These are phyloP conservation scores for Malurus cyaneus DNA, from an alignment of 2,113 vertebrate genomes.

Conservation along the genomic window DNA sequence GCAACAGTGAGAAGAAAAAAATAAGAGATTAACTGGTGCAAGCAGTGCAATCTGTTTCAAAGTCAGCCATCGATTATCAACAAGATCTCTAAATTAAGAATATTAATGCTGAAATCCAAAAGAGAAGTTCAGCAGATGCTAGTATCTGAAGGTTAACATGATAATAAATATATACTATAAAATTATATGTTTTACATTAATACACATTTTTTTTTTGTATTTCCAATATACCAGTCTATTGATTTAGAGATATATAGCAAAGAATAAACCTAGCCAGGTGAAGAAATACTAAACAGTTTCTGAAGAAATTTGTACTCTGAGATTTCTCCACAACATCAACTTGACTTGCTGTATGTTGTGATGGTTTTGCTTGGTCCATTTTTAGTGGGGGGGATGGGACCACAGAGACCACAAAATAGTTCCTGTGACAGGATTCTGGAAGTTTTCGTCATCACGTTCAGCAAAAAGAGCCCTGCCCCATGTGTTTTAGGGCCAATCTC, in stretches of 20 bases:
- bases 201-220: not conserved
- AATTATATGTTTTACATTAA: not conserved
- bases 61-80: not conserved
- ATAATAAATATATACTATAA: not conserved
- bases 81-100: not conserved
- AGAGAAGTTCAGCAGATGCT: not conserved
- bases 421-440: too few species aligned
- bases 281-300: not conserved
- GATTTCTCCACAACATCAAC: not conserved
- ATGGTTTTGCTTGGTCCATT: too few species aligned
- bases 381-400: too few species aligned
- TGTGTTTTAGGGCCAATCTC: too few species aligned
- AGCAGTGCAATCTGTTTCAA: not conserved
- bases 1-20: not conserved
- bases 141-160: not conserved
- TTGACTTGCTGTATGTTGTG: not conserved
- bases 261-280: not conserved
- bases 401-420: too few species aligned
- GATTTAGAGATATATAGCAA: not conserved
- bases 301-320: not conserved
- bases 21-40: accelerated
- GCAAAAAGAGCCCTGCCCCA: too few species aligned
- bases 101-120: not conserved
- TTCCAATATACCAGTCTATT: not conserved
- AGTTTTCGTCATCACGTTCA: too few species aligned